Evolutionary conservation across 92 coral and sea anemone genomes (phyloP).

Genomic region (Siderastrea siderea): DNA sequence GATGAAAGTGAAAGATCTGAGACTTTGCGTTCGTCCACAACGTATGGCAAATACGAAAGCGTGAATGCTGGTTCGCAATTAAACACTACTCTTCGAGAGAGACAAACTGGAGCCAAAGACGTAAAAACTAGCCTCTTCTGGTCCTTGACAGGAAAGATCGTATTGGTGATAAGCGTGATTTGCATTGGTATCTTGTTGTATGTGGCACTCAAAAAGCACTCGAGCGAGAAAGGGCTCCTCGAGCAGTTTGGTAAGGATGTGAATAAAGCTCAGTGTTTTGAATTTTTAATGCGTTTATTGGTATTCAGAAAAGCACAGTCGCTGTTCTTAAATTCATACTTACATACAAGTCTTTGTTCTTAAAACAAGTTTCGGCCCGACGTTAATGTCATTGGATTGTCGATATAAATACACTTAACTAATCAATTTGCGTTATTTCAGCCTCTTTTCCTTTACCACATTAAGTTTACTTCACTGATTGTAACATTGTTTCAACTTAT

Average conservation of each 20-base stretch:
- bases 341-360: background rate
- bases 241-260: slow-evolving; percentile 34
- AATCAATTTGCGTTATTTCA: background rate
- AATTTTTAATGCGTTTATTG: background rate
- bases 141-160: slow-evolving; percentile 38
- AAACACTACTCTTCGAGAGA: slow-evolving; percentile 37
- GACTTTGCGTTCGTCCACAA: background rate
- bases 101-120: slow-evolving; percentile 42
- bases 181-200: slow-evolving; percentile 48
- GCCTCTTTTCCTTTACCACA: background rate
- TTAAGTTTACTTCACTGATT: background rate
- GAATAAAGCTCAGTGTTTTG: background rate
- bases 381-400: background rate
- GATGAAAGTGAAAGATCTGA: slow-evolving; percentile 42
- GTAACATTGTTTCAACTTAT: background rate
- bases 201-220: slow-evolving; percentile 25
- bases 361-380: background rate
- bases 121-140: slow-evolving; percentile 27
- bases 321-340: background rate
- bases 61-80: slow-evolving; percentile 15
- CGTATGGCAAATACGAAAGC: slow-evolving; percentile 2
- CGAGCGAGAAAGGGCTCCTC: slow-evolving; percentile 13
- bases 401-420: background rate
- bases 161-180: slow-evolving; percentile 39
- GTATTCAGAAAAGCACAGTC: background rate